Base-by-base conservation (phyloP, 2,113 vertebrate species). In the Cygnus buccinator region DNA sequence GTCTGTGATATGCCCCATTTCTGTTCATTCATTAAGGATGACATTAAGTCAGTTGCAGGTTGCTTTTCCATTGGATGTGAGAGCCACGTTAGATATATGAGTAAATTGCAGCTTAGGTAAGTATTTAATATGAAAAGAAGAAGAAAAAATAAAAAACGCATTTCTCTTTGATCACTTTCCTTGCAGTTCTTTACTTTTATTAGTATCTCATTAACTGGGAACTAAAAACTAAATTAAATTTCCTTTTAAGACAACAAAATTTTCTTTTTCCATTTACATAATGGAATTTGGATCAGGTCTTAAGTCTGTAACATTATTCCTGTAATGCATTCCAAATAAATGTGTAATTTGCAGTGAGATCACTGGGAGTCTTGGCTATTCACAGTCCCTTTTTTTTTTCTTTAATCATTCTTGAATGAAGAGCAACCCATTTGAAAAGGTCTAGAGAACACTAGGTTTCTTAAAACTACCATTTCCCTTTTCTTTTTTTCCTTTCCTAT, bases 311-410 rank as follows among this genome's bases (percentile, higher is more conserved):
- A 74, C 79, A 15, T n/a, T 93, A 94, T 18, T 88, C 52, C 43
- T 86, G 79, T 77, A 90, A 43, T 75, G 37, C 57, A 43, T 93
- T 96, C 85, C 63, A 84, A 88, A 86, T 74, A 88, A 83, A 74
- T 65, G 20, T 84, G 88, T 88, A 94, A 88, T 92, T 96, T 90
- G 81, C 78, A 74, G 21, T 95, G 95, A 93, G 75, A 91, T 95
- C 71, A 90, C 67, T 77, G 72, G 46, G 50, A 91, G 91, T 83
- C 71, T 91, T 83, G 55, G 78, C 43, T 87, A 28, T 85, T 82
- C 6, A 5, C 81, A 82, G 35, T 50, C 23, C 61, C 11, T 57
- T 72, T 39, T 3, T 55, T 89, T 28, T 73, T 68, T 46, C 37
- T 84, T 37, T 41, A 84, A 62, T 55, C 39, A 28, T 84, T 91